A percentile compares a stretch with the other conserved stretches of the same genome.
These are phyloP conservation scores for Myotis yumanensis DNA, from an alignment of 2,113 vertebrate species.

Conservation along the genomic window DNA sequence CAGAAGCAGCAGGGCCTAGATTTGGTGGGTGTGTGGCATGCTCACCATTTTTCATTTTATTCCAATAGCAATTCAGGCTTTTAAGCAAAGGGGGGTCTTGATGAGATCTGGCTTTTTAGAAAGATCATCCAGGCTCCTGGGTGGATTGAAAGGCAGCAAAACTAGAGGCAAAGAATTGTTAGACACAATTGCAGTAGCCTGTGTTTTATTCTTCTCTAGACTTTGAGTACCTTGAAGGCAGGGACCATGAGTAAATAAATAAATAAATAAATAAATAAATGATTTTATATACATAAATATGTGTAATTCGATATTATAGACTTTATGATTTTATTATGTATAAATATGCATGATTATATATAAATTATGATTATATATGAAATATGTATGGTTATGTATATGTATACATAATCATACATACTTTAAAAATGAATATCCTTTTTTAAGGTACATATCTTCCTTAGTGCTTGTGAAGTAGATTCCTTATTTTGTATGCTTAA, in stretches of 20 bases:
- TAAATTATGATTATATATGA: neutral
- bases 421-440: neutral
- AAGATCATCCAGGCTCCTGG: neutral
- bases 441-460: neutral
- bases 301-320: neutral
- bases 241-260: neutral
- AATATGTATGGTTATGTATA: neutral
- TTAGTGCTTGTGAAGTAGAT: neutral
- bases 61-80: neutral
- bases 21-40: neutral
- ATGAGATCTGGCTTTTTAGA: neutral
- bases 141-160: neutral
- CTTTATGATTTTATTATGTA: neutral
- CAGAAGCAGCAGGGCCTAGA: neutral
- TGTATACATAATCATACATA: neutral
- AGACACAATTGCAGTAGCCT: neutral
- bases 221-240: neutral
- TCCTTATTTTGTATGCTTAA: neutral
- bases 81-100: neutral
- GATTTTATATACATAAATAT: neutral
- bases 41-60: neutral
- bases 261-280: neutral
- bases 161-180: neutral
- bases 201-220: neutral
- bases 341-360: neutral